Percentiles rank a stretch among this genome's conserved stretches.
Conservation (phyloP, 2,888 invertebrate species). For the Dryobota labecula region DNA sequence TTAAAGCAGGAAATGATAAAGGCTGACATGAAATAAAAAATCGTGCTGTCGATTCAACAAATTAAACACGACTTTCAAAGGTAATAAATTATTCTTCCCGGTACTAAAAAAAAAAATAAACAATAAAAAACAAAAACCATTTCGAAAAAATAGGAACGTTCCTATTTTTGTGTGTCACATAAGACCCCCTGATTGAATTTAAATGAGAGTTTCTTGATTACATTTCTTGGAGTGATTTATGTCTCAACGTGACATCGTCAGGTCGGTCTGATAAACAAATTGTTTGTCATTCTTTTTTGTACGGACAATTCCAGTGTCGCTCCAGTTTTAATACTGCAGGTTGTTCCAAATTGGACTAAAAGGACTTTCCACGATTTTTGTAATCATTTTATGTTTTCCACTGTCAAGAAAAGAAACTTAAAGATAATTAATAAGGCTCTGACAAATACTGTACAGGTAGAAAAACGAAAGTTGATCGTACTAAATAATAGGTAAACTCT, state of each 20-base stretch:
- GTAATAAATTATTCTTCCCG: not conserved
- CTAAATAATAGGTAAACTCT: not conserved
- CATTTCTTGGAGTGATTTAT: constrained; percentile 43
- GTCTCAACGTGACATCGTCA: constrained; percentile 1
- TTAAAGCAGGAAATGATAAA: not conserved
- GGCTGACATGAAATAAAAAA: not conserved
- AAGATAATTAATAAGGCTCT: not conserved
- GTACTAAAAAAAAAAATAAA: not conserved
- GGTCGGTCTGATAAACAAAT: constrained; percentile 44
- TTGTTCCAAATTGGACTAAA: not conserved
- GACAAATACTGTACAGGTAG: not conserved
- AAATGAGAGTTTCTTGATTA: constrained; percentile 41
- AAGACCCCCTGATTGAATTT: constrained; percentile 52
- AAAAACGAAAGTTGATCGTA: not conserved
- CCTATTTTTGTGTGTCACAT: constrained; percentile 21
- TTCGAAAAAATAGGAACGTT: not conserved
- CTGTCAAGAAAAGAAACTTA: not conserved
- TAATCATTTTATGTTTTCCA: not conserved
- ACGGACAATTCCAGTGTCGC: no score
- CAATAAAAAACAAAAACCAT: constrained; percentile 2
- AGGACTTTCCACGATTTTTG: not conserved
- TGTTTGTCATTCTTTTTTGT: not conserved
- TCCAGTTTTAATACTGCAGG: not conserved
- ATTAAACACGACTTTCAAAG: not conserved
- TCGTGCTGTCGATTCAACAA: not conserved